Evolutionary conservation across 2,113 vertebrate species (phyloP).

Genomic region (human): GRCh38 chr11:99849001-99849500

Average conservation of each 20-base stretch:
- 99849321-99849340: not conserved
- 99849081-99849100: not conserved
- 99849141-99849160: not conserved
- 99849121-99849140: not conserved
- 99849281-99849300: not conserved
- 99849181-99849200: no score
- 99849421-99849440: slow-evolving; percentile 17
- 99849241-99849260: not conserved
- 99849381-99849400: not conserved
- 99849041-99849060: not conserved
- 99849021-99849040: not conserved
- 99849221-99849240: not conserved
- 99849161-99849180: not conserved
- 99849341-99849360: not conserved
- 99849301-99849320: not conserved
- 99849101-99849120: not conserved
- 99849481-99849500: not conserved
- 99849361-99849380: no score
- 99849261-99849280: not conserved
- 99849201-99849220: not conserved
- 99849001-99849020: not conserved
- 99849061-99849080: not conserved
- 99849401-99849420: not conserved
- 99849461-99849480: not conserved
- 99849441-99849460: not conserved